phyloP scores from a whole-genome alignment of 2,797 vertebrate species.

The Octomys mimax region DNA sequence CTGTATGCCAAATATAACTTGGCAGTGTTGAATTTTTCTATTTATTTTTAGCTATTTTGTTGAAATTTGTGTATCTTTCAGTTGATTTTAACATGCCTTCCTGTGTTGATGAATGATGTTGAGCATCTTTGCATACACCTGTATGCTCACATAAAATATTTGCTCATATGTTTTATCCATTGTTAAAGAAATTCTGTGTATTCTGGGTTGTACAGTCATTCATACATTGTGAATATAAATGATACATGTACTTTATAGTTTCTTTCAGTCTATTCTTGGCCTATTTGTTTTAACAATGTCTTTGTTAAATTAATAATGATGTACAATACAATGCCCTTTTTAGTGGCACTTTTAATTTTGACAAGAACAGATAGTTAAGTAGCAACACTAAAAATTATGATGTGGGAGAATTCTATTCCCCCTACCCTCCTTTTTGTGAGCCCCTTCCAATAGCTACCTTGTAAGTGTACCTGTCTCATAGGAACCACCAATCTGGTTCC shows the following conservation, averaged over 20 bases:
- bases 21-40: not conserved
- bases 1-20: not conserved
- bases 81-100: not conserved
- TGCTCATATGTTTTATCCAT: not conserved
- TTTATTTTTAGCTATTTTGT: slow-evolving; percentile 30
- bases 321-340: not conserved
- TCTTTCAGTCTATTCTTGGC: not conserved
- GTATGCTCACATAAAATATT: not conserved
- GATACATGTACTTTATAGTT: slow-evolving; percentile 38
- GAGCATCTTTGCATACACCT: slow-evolving; percentile 33
- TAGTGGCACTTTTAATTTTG: slow-evolving; percentile 35
- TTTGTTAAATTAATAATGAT: slow-evolving; percentile 7
- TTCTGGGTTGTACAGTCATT: slow-evolving; percentile 1
- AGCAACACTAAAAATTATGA: not conserved
- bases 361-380: not conserved
- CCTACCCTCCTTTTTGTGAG: not conserved
- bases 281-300: slow-evolving; percentile 39
- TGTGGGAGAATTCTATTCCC: not conserved
- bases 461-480: not conserved
- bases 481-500: not conserved
- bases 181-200: slow-evolving; percentile 52
- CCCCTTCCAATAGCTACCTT: not conserved
- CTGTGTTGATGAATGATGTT: not conserved
- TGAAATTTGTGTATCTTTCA: not conserved
- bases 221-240: not conserved